Evolutionary conservation across 2,888 invertebrate genomes (phyloP), one percentile per base, ranked within the genome.

Genomic region (Prosapia bicincta): DNA sequence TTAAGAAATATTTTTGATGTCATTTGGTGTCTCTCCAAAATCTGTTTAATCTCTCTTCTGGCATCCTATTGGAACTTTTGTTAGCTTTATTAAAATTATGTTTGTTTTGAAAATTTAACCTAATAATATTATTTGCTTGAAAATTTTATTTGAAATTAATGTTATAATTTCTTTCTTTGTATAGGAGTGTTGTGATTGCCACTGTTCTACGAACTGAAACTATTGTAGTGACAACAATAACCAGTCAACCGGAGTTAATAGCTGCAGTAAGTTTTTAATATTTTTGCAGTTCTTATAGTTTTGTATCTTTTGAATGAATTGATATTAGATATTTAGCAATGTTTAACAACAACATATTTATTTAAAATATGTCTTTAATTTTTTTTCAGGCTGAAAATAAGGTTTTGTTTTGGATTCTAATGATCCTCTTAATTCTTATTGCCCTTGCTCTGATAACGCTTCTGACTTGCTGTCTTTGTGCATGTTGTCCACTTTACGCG

Each of bases 401-500:
- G 80, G 85, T 90, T 73, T 83, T 89, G 54, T 91, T 92, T 82
- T 95, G 95, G 95, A 84, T 95, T 25, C 85, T 95, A 72, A 91
- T 95, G 80, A 85, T 94, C 20, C 84, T 96, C 78, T 91, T 93
- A 69, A 88, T 95, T 28, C 84, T 95, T 78, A 89, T 94, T 80
- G 89, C 94, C 0, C 82, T 94, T 28, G 89, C 92, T 13, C 88
- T 93, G 79, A 85, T 93, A 76, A 88, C 91, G 72, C 86, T 95
- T 70, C 89, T 95, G 78, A 87, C 93, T 77, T 96, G 95, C 85
- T 95, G 95, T 83, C 91, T 94, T 79, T 95, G 94, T 83, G 92
- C 93, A 81, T 92, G 92, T 82, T 95, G 95, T 83, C 94, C 94
- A n/a, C 88, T 94, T 72, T 94, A 93, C 82, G 91, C 80, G 20